Conservation (phyloP, 2,113 vertebrate genomes). For the Phalacrocorax carbo region DNA sequence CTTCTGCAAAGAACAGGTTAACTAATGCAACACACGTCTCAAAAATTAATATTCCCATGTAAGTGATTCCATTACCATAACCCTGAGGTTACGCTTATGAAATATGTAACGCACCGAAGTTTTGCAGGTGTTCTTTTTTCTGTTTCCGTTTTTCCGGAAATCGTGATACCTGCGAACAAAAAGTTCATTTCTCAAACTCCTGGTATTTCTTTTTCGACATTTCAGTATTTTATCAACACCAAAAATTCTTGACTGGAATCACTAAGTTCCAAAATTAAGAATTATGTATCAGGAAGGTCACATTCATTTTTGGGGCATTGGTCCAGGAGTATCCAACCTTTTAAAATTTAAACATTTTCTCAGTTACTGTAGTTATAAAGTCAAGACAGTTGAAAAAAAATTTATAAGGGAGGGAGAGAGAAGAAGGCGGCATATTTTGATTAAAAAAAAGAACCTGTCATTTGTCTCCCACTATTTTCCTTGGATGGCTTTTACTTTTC, state of each 20-base stretch:
- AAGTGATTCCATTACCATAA: background rate
- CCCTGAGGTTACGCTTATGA: background rate
- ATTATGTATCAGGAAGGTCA: background rate
- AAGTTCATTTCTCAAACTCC: background rate
- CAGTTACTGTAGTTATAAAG: background rate
- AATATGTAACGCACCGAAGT: background rate
- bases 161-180: background rate
- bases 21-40: background rate
- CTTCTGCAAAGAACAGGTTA: background rate
- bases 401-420: background rate
- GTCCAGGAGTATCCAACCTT: background rate
- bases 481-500: background rate
- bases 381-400: background rate
- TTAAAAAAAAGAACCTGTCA: background rate
- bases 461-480: background rate
- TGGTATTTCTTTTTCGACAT: background rate
- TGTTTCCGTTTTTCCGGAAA: background rate
- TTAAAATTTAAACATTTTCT: conserved; percentile 11
- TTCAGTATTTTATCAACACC: background rate
- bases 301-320: background rate
- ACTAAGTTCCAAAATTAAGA: background rate
- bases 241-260: background rate
- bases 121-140: conserved; percentile 9
- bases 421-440: background rate
- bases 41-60: background rate